Evolutionary conservation across 2,888 invertebrate species (phyloP), one percentile per base, ranked within the genome.

Genomic region (Orchesella flavescens): DNA sequence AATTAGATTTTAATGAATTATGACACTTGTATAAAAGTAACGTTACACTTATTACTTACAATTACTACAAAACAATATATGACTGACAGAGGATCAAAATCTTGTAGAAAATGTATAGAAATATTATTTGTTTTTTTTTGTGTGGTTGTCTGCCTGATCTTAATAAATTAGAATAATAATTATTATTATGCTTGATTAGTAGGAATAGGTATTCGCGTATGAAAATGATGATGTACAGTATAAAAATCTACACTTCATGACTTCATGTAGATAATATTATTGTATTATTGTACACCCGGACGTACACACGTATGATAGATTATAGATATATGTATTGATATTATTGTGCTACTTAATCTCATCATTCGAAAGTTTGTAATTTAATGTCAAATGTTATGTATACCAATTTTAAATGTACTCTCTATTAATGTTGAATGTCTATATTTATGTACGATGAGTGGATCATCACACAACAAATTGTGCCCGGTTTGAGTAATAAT

Each of bases 71-170:
- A 68, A 46, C 46, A 12, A 19, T 49, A 69, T 69, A 69, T 15
- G 69, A 69, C 69, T 69, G 69, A 69, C 13, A 44, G 21, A 69
- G 69, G 69, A 69, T 69, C 69, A 69, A 69, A 49, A 12, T 17
- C 49, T 49, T 49, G 49, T 49, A 49, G 49, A 15, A 49, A 49
- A 10, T 49, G n/a, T 49, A 15, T 49, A 15, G n/a, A 49, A 49
- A 49, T 15, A 49, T 49, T 15, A 49, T n/a, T 49, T 49, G n/a
- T 49, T 59, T 59, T 17, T 49, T 59, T 59, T 17, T 59, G 59
- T 21, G 3, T 61, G 15, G 17, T 61, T 23, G 13, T 21, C 61
- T 61, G 21, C 23, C 61, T 61, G 23, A 23, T 23, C 13, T 21
- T 24, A 10, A 59, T 59, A 19, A n/a, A 59, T n/a, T n/a, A n/a